These are phyloP conservation scores for Anticlea derivata DNA, from an alignment of 2,888 invertebrate species.

Conservation along the genomic window DNA sequence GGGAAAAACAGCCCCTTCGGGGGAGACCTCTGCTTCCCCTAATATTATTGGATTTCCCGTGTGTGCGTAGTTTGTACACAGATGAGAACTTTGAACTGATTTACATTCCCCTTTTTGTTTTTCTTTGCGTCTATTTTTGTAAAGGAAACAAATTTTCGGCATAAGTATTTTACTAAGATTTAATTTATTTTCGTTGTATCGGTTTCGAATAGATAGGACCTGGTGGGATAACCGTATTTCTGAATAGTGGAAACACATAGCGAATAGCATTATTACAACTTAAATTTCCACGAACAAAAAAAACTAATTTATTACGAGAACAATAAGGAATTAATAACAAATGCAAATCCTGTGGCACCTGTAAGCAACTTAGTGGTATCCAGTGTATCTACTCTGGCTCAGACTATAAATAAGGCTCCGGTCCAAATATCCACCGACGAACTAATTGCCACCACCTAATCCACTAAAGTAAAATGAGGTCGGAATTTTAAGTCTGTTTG, in stretches of 20 bases:
- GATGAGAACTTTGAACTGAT: constrained; percentile 71
- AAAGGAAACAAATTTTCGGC: constrained; percentile 24
- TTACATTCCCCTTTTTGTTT: constrained; percentile 52
- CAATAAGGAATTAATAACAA: constrained; percentile 37
- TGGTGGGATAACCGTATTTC: no score
- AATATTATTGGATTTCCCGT: constrained; percentile 76
- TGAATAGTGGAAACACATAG: no score
- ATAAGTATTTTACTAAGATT: constrained; percentile 5
- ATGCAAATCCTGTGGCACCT: constrained; percentile 45
- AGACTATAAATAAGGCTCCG: constrained; percentile 63
- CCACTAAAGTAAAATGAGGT: constrained; percentile 66
- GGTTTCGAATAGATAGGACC: no score
- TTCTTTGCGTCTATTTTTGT: constrained; percentile 30
- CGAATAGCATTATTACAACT: no score
- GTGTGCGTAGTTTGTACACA: constrained; percentile 52
- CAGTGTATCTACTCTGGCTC: constrained; percentile 52
- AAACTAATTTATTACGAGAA: constrained; percentile 12
- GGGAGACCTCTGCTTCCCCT: constrained; percentile 59
- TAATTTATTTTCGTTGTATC: constrained; percentile 4
- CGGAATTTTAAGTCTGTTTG: constrained; percentile 38
- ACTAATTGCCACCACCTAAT: constrained; percentile 70
- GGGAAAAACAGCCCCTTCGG: constrained; percentile 71
- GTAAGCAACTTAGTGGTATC: constrained; percentile 54
- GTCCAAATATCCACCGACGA: constrained; percentile 62
- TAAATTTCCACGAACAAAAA: no score